Conservation (phyloP, 2,113 vertebrate genomes). For the Platichthys stellatus region DNA sequence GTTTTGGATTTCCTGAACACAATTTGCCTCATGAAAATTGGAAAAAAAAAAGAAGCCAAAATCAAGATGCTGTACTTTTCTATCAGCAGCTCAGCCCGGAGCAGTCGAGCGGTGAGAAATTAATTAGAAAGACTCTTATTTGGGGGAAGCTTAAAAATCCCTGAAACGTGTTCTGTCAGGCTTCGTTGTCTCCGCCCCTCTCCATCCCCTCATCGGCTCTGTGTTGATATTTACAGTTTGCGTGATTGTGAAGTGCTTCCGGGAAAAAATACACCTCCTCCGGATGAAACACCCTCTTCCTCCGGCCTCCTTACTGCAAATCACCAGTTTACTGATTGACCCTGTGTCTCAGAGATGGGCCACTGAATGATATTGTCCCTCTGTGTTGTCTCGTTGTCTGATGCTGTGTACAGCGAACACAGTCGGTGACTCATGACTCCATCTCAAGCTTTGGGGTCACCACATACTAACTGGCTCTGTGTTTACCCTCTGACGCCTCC, state of each 20-base stretch:
- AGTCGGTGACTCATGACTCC: conserved; percentile 66
- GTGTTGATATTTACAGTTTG: background rate
- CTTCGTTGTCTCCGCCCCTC: background rate
- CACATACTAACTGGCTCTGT: conserved; percentile 40
- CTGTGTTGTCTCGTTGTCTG: conserved; percentile 41
- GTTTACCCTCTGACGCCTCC: conserved; percentile 60
- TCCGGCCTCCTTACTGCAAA: conserved; percentile 9
- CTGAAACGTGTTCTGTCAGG: conserved; percentile 5
- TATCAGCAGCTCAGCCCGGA: conserved; percentile 35
- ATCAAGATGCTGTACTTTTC: conserved; percentile 29
- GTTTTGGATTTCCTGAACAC: conserved; percentile 35
- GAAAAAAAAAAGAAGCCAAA: conserved; percentile 15
- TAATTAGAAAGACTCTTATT: conserved; percentile 52
- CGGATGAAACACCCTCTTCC: background rate
- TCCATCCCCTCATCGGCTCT: background rate
- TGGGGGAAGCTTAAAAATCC: conserved; percentile 23
- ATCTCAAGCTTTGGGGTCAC: conserved; percentile 60
- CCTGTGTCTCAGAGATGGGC: conserved; percentile 20
- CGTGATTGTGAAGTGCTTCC: background rate
- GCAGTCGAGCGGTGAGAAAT: conserved; percentile 36
- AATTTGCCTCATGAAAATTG: conserved; percentile 28
- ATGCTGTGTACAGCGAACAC: conserved; percentile 65
- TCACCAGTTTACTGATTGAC: conserved; percentile 42
- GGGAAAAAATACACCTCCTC: conserved; percentile 10
- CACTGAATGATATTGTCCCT: conserved; percentile 51